These are phyloP conservation scores for Gymnocephalus cernua DNA, from an alignment of 2,113 vertebrate species.

Conservation along the genomic window DNA sequence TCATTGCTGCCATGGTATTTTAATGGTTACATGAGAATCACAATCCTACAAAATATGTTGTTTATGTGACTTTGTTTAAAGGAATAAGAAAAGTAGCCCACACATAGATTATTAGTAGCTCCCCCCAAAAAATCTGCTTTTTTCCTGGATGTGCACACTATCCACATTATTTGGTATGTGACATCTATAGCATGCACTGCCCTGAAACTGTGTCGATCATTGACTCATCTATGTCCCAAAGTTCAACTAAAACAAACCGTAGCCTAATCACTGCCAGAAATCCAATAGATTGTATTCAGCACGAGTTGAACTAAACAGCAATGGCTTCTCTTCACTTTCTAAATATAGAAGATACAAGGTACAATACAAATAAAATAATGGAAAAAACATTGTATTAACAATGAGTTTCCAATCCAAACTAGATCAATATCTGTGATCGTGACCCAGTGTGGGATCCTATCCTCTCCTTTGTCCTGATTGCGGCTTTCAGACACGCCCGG, in stretches of 20 bases:
- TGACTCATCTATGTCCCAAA: constrained; percentile 24
- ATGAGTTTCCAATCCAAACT: neutral
- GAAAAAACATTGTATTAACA: neutral
- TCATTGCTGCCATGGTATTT: too few relatives aligned
- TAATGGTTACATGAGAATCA: too few relatives aligned
- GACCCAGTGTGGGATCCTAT: neutral
- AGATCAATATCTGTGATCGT: neutral
- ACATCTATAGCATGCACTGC: neutral
- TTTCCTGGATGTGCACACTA: neutral
- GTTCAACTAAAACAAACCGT: constrained; percentile 4
- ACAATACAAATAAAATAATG: neutral
- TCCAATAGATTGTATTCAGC: constrained; percentile 3
- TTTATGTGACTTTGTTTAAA: neutral
- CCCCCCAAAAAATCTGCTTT: neutral
- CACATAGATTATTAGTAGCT: neutral
- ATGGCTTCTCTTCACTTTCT: neutral
- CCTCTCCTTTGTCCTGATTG: constrained; percentile 27
- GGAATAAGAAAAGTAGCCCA: neutral
- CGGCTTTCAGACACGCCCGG: constrained; percentile 24
- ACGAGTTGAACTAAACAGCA: neutral
- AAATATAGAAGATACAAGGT: neutral
- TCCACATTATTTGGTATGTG: neutral
- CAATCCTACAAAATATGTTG: neutral
- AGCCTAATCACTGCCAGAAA: neutral
- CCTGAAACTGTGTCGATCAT: neutral